A percentile compares a stretch with the other conserved stretches of the same genome.
These are phyloP conservation scores for Platyura marginata DNA, from an alignment of 1,140 invertebrate genomes.

Conservation along the genomic window DNA sequence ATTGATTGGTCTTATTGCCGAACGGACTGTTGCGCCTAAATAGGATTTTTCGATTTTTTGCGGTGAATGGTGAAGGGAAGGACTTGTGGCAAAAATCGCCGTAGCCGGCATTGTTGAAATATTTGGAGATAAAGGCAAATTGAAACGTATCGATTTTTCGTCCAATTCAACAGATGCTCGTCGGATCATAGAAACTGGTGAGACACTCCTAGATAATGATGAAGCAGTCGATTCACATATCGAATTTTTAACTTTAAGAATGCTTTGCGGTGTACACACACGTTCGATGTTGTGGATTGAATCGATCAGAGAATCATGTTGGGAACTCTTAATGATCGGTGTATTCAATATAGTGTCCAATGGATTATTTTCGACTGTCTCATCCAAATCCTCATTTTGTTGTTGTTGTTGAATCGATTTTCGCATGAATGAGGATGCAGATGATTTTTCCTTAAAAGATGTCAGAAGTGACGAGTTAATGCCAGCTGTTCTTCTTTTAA, in stretches of 20 bases:
- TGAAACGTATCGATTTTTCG: slow-evolving; percentile 3
- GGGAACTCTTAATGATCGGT: neutral
- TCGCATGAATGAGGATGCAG: neutral
- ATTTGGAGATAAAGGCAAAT: neutral
- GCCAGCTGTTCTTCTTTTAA: neutral
- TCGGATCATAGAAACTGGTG: neutral
- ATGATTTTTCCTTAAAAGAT: neutral
- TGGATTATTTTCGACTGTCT: neutral
- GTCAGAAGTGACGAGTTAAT: neutral
- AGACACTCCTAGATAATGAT: neutral
- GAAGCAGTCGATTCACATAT: too few species aligned
- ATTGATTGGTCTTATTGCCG: neutral
- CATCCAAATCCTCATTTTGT: neutral
- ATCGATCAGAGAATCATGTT: too few species aligned
- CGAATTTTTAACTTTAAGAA: neutral
- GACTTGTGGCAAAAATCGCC: neutral
- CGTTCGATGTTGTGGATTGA: neutral
- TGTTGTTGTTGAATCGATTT: neutral
- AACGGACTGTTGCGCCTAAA: neutral
- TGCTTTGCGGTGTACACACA: slow-evolving; percentile 1
- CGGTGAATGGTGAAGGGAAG: neutral
- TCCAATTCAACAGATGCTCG: slow-evolving; percentile 2
- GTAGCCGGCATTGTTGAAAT: neutral
- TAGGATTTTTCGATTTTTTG: neutral
- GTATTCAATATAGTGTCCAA: neutral